Base-by-base conservation (phyloP, 2,113 vertebrate species). In the Echinops telfairi region DNA sequence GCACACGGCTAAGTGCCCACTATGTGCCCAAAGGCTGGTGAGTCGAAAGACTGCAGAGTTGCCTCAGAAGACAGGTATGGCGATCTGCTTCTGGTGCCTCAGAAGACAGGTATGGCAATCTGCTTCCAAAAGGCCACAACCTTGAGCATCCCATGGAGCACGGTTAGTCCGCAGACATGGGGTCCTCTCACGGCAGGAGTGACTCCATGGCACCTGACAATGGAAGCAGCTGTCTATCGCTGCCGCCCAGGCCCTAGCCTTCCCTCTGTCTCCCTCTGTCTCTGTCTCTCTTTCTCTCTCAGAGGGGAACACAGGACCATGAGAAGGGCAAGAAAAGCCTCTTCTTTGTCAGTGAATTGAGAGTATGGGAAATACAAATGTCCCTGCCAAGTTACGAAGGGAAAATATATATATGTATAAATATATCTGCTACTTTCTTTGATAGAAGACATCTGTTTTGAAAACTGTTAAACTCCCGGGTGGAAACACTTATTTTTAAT, bases 371-470 rank as follows among this genome's bases (percentile, higher is more conserved):
- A 93, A 89, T 83, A 76, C 68, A 92, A 93, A 78, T 33, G 14
- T 81, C 71, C 62, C 38, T 60, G 77, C 89, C 95, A 96, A 95
- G 38, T 64, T 93, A 64, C 84, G 88, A 57, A 81, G 84, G 14
- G 66, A 92, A 84, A 82, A 88, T 71, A 93, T 4, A 64, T 2
- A 64, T 9, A 29, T 64, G 20, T 64, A 82, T 29, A 27, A 1
- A 66, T 9, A 66, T 68, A 82, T 53, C 19, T 83, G 78, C 58
- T 91, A 58, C 76, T 95, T 87, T 91, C 77, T 94, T 92, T 96
- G 93, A 96, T 91, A 86, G 86, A 96, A 95, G 80, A 93, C 92
- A 94, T 95, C 91, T 92, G 93, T 88, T 94, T 94, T 88, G 83
- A 89, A 95, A 96, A 81, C 76, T 88, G 53, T 53, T 95, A 73